A percentile compares a stretch with the other conserved stretches of the same genome.
Evolutionary conservation across 1,140 invertebrate genomes (phyloP).

Genomic region (Carposina sasakii): DNA sequence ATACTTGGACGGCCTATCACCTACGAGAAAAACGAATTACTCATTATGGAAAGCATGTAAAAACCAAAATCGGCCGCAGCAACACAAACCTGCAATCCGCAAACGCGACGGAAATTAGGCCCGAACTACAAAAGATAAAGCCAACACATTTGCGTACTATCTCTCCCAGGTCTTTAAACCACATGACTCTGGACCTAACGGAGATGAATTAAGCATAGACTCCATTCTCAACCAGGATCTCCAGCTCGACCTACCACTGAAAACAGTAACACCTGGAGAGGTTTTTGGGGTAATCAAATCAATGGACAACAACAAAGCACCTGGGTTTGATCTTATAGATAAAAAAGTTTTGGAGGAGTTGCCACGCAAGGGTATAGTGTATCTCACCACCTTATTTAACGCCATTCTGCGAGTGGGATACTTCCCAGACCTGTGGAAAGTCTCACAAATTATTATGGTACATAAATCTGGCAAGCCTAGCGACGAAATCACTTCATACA

Average conservation of each 20-base stretch:
- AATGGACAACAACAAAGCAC: slow-evolving; percentile 13
- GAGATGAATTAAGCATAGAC: slow-evolving; percentile 1
- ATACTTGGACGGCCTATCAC: not conserved
- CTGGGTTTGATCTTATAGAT: slow-evolving; percentile 11
- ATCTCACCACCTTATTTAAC: slow-evolving; percentile 1
- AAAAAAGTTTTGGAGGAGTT: slow-evolving; percentile 10
- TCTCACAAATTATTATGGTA: slow-evolving; percentile 7
- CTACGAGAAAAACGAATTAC: slow-evolving; percentile 4
- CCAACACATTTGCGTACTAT: not conserved
- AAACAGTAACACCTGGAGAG: slow-evolving; percentile 2
- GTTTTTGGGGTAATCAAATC: not conserved
- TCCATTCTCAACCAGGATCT: slow-evolving; percentile 2
- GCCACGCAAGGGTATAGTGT: slow-evolving; percentile 3
- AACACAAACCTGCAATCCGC: slow-evolving; percentile 1
- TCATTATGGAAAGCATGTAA: slow-evolving; percentile 7
- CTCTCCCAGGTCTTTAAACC: slow-evolving; percentile 3
- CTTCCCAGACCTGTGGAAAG: slow-evolving; percentile 9
- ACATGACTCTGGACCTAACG: not conserved
- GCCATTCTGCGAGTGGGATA: slow-evolving; percentile 2
- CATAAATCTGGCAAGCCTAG: not conserved
- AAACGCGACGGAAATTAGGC: not conserved
- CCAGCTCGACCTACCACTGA: slow-evolving; percentile 7
- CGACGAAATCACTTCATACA: slow-evolving; percentile 10
- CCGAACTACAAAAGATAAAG: slow-evolving; percentile 1
- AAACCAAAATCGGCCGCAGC: not conserved